Evolutionary conservation across 2,797 vertebrate genomes (phyloP).

Genomic region (Enteromius thamalakanensis): DNA sequence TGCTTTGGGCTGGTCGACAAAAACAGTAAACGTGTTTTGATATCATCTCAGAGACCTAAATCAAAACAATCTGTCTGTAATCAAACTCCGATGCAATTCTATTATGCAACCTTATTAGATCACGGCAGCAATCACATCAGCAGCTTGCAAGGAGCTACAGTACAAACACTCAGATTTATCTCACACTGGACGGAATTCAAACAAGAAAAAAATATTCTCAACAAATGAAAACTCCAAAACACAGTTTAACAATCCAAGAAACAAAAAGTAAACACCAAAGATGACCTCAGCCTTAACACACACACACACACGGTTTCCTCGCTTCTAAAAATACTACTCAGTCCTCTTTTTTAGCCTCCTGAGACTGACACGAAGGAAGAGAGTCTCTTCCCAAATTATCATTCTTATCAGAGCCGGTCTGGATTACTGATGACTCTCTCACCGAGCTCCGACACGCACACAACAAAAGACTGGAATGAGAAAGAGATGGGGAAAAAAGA

Average conservation of each 20-base stretch:
- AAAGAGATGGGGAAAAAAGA: conserved; percentile 35
- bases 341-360: background rate
- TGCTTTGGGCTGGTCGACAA: background rate
- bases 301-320: conserved; percentile 54
- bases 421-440: conserved; percentile 47
- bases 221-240: background rate
- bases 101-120: background rate
- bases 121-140: background rate
- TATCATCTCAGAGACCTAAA: background rate
- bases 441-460: conserved; percentile 10
- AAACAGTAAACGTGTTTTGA: background rate
- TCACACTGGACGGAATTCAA: background rate
- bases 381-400: conserved; percentile 38
- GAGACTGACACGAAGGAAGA: conserved; percentile 21
- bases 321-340: conserved; percentile 56
- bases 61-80: background rate
- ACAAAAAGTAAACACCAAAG: background rate
- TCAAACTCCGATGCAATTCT: background rate
- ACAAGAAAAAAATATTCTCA: background rate
- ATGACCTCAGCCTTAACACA: conserved; percentile 7
- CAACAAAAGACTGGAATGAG: conserved; percentile 47
- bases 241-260: background rate
- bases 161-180: background rate
- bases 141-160: background rate
- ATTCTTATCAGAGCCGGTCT: conserved; percentile 46